These are phyloP conservation scores for Strongylocentrotus purpuratus DNA, from an alignment of 35 echinoderm and acorn worm genomes.

Conservation along the genomic window DNA sequence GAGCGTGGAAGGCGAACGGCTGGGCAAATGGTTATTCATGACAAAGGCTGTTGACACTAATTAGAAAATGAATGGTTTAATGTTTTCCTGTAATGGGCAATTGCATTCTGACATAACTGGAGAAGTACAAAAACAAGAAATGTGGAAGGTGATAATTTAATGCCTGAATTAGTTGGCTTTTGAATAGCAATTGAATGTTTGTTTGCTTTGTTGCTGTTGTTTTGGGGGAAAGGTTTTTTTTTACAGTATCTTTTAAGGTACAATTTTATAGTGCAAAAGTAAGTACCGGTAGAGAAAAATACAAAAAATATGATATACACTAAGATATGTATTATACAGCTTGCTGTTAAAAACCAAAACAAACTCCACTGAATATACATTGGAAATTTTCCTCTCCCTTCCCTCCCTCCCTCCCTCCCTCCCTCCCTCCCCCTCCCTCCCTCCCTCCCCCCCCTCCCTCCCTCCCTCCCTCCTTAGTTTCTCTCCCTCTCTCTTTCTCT, in stretches of 20 bases:
- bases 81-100: not conserved
- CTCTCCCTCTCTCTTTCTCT: not conserved
- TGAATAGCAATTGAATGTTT: too few relatives aligned
- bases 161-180: too few relatives aligned
- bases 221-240: too few relatives aligned
- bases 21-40: not conserved
- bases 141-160: not conserved
- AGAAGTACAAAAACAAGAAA: not conserved
- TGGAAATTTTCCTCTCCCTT: not conserved
- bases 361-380: too few relatives aligned
- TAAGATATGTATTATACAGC: too few relatives aligned
- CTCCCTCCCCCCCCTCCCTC: too few relatives aligned
- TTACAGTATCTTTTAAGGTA: too few relatives aligned
- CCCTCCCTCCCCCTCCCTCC: not conserved
- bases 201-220: too few relatives aligned
- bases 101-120: not conserved
- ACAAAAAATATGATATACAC: too few relatives aligned
- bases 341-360: too few relatives aligned
- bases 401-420: not conserved
- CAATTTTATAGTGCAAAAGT: too few relatives aligned
- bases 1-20: not conserved
- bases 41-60: not conserved
- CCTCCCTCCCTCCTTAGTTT: not conserved
- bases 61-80: not conserved
- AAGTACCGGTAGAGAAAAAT: too few relatives aligned